Base-by-base conservation (phyloP, 2,797 vertebrate species). In the Protonibea diacanthus region DNA sequence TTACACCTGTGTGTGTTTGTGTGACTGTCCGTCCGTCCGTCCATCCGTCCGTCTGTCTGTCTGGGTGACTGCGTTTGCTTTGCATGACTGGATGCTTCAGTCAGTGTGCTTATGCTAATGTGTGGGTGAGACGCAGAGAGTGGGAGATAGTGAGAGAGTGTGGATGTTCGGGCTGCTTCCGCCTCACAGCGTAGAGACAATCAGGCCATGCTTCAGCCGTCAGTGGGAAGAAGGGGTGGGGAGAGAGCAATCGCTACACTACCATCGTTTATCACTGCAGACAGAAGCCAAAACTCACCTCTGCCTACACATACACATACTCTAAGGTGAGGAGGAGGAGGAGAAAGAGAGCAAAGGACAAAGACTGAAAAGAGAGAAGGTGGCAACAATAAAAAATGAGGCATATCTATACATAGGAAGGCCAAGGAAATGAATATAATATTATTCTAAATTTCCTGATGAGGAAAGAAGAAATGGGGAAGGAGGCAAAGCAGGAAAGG, bases 161-260 rank as follows among this genome's bases (percentile, higher is more conserved):
- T 14, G n/a, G 72, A 76, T 53, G 67, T 81, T 64, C 10, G 52
- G 13, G 65, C 74, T 29, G 71, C 85, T 87, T 89, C 75, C 23
- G 69, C 84, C 62, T 89, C 75, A 62, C 52, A 64, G 80, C 76
- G 1, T 77, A 67, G 58, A 90, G 75, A 89, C 82, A 70, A 88
- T 89, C 85, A 75, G 79, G 69, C 69, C 71, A 85, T 38, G 88
- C 87, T 82, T 80, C 86, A 82, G 71, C 45, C 55, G 72, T 79
- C 80, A 80, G 77, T 75, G 76, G 67, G 66, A 83, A 65, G 80
- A 78, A 80, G 49, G 44, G 76, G 78, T 72, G 78, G 79, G 81
- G 69, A 47, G 33, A 18, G 53, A 82, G 74, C 44, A 18, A 68
- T 75, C 45, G 17, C 63, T 78, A 71, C 57, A 45, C 56, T 25